Base-by-base conservation (phyloP, 2,113 vertebrate genomes). In the Engystomops pustulosus region DNA sequence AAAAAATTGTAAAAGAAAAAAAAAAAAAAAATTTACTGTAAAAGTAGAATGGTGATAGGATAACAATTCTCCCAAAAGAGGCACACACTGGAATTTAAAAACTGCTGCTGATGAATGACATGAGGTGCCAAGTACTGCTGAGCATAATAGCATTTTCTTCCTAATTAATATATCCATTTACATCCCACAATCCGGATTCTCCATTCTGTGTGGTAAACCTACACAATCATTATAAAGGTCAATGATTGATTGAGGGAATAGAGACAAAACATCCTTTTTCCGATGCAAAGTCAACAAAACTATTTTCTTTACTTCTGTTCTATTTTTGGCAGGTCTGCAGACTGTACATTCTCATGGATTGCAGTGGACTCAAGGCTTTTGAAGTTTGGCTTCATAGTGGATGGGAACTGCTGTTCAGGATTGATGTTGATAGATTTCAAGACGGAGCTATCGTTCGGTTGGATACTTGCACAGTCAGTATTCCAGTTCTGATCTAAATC, bases 401-500 rank as follows among this genome's bases (percentile, higher is more conserved):
- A 77, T 44, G 51, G 7, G 44, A 60, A 58, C 30, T 27, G 32
- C 10, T 20, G 25, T 51, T 78, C 47, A 68, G 32, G 20, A 78
- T 30, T 62, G 2, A 53, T 12, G 12, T 30, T 76, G 27, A 55
- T 25, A 34, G 44, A 20, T 15, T 15, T 72, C 18, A 87, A 83
- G 36, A 45, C 1, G 0, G 32, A 85, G 78, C 47, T 71, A 25
- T 70, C 47, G 17, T 27, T 47, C 65, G 36, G 5, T 15, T 51
- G 3, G 38, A 72, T 76, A 77, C 72, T 85, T n/a, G 62, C 72
- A 60, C 83, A 51, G 49, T 87, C 47, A 87, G 77, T 60, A 81
- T 72, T 90, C 92, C 93, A 92, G 15, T 86, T 88, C 41, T 88
- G 18, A 11, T 27, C 89, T 49, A 90, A n/a, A 1, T 90, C 93